phyloP scores from a whole-genome alignment of 2,797 vertebrate genomes.

The Crenuchus spilurus region DNA sequence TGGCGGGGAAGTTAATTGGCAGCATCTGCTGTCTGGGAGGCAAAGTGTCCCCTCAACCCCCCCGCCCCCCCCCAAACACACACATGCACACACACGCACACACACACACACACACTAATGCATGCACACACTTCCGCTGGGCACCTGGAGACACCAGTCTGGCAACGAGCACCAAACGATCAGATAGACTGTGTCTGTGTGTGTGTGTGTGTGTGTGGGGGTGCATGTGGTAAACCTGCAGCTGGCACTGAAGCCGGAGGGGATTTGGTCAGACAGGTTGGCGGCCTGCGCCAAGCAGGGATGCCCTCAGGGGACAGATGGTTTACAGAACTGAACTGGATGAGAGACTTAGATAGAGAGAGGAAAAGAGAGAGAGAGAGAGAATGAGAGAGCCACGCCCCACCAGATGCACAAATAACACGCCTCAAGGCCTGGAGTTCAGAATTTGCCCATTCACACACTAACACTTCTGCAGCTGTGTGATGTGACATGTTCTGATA shows the following conservation, averaged over 20 bases:
- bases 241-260: constrained; percentile 75
- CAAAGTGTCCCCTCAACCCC: constrained; percentile 58
- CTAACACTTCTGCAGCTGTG: neutral
- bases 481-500: constrained; percentile 10
- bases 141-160: constrained; percentile 64
- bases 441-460: constrained; percentile 17
- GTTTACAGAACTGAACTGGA: constrained; percentile 74
- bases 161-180: constrained; percentile 50
- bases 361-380: constrained; percentile 34
- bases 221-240: constrained; percentile 71
- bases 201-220: constrained; percentile 62
- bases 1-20: constrained; percentile 83
- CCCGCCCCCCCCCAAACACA: constrained; percentile 15
- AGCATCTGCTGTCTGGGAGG: constrained; percentile 83
- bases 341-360: constrained; percentile 44
- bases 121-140: constrained; percentile 26
- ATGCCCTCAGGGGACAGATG: constrained; percentile 68
- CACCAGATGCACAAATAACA: constrained; percentile 51
- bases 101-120: constrained; percentile 17
- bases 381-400: constrained; percentile 41
- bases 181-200: constrained; percentile 53
- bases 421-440: constrained; percentile 44
- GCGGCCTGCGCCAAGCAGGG: constrained; percentile 73
- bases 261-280: constrained; percentile 78
- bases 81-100: constrained; percentile 14